phyloP scores from a whole-genome alignment of 2,113 vertebrate species.

The Ciconia maguari region DNA sequence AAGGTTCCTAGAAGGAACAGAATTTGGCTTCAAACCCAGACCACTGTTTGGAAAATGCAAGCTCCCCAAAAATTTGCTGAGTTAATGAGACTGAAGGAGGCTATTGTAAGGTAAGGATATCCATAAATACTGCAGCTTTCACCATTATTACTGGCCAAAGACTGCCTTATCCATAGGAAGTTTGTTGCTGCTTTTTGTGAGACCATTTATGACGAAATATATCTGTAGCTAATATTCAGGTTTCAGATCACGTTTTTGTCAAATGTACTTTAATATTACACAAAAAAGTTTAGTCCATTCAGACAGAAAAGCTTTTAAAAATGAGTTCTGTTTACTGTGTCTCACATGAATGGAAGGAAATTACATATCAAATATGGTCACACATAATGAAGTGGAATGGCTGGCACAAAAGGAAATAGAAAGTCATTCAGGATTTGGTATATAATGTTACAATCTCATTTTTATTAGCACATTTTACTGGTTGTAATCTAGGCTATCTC shows the following conservation, averaged over 20 bases:
- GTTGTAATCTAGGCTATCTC: background rate
- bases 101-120: background rate
- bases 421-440: background rate
- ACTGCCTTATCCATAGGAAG: background rate
- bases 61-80: background rate
- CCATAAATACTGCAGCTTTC: background rate
- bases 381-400: slow-evolving; percentile 14
- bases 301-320: slow-evolving; percentile 5
- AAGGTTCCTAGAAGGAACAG: background rate
- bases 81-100: background rate
- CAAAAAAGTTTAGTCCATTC: background rate
- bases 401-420: background rate
- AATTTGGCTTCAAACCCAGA: background rate
- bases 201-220: background rate
- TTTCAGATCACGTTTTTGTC: background rate
- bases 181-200: background rate
- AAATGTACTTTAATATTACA: background rate
- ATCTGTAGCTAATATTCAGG: background rate
- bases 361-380: background rate
- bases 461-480: background rate
- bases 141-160: background rate
- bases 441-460: background rate
- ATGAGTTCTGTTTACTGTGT: background rate
- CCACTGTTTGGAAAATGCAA: background rate
- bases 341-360: slow-evolving; percentile 51